These are phyloP conservation scores for Tenthredo distinguenda DNA, from an alignment of 2,888 invertebrate species.

Conservation along the genomic window DNA sequence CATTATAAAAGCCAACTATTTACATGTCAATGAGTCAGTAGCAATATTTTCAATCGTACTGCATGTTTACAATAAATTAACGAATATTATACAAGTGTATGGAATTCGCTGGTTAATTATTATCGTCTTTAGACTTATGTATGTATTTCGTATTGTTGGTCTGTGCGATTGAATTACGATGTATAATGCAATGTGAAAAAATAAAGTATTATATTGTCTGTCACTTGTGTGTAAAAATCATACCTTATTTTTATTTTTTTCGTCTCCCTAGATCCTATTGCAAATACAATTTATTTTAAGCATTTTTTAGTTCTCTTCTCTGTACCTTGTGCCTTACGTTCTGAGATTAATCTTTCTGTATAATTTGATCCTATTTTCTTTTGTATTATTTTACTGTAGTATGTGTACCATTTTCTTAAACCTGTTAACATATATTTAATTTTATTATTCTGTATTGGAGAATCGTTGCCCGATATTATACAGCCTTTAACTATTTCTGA, in stretches of 20 bases:
- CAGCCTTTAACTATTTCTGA: not conserved
- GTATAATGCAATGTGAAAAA: constrained; percentile 64
- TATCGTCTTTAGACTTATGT: constrained; percentile 23
- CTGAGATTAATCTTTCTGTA: not conserved
- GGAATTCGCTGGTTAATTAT: constrained; percentile 7
- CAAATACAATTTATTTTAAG: constrained; percentile 50
- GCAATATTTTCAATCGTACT: constrained; percentile 48
- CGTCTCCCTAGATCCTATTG: constrained; percentile 35
- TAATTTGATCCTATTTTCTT: not conserved
- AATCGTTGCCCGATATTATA: not conserved
- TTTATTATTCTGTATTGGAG: not conserved
- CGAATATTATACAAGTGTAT: constrained; percentile 7
- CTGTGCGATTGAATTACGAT: constrained; percentile 61
- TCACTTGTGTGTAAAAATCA: constrained; percentile 57
- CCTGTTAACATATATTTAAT: not conserved
- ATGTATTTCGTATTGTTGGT: constrained; percentile 39
- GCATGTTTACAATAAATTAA: constrained; percentile 40
- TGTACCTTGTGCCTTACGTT: constrained; percentile 73
- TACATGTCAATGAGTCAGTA: constrained; percentile 27
- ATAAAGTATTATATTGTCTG: constrained; percentile 69
- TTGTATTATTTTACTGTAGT: not conserved
- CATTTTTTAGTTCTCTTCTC: constrained; percentile 66
- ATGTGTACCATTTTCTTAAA: not conserved
- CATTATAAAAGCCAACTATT: not conserved
- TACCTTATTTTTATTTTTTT: not conserved